Evolutionary conservation across 2,797 vertebrate species (phyloP).

Genomic region (Poeciliopsis turneri): DNA sequence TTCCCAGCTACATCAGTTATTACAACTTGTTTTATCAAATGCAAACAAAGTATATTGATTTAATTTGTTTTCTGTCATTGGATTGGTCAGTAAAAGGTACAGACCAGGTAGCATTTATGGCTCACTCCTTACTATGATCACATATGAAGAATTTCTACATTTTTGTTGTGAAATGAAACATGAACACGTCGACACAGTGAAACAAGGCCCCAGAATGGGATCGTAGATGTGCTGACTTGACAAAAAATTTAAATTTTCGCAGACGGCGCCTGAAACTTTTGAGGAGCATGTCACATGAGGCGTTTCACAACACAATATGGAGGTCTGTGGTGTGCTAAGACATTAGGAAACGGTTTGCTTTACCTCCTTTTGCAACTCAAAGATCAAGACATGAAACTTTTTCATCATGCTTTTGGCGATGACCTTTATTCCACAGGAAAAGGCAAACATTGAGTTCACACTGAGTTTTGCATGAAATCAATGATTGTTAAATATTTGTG

Average conservation of each 20-base stretch:
- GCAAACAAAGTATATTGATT: not conserved
- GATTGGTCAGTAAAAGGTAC: conserved; percentile 33
- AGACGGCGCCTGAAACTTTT: not conserved
- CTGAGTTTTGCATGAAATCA: not conserved
- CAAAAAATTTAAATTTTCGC: conserved; percentile 1
- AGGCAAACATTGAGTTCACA: not conserved
- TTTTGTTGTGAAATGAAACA: not conserved
- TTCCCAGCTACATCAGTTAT: not conserved
- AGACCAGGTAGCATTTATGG: conserved; percentile 7
- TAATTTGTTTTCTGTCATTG: not conserved
- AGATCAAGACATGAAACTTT: not conserved
- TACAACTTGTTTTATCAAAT: not conserved
- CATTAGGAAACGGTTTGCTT: not conserved
- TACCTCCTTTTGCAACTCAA: not conserved
- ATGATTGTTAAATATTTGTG: not conserved
- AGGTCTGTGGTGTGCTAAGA: not conserved
- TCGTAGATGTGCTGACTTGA: conserved; percentile 37
- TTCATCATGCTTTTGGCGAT: not conserved
- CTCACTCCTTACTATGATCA: conserved; percentile 20
- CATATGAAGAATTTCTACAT: conserved; percentile 1
- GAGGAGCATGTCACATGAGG: not conserved
- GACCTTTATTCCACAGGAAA: not conserved
- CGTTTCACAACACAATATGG: not conserved
- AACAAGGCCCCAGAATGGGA: not conserved
- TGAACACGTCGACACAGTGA: conserved; percentile 1